These are phyloP conservation scores for Sarotherodon lohbergeri DNA, from an alignment of 2,113 vertebrate genomes.

Conservation along the genomic window DNA sequence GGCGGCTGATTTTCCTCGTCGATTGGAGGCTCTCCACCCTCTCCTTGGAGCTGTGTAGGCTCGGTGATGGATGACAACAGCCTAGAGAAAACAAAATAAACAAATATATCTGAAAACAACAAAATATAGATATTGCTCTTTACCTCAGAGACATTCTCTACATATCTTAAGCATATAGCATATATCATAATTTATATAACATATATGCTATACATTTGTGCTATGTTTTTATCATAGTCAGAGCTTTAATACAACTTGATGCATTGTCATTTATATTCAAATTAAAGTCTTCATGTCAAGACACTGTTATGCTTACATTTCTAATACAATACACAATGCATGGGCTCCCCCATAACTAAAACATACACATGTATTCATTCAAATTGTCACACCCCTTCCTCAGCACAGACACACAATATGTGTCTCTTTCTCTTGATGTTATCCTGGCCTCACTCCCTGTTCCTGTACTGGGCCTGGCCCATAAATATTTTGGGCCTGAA, in stretches of 20 bases:
- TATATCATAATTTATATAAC: neutral
- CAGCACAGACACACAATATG: constrained; percentile 16
- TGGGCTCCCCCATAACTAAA: neutral
- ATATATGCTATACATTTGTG: neutral
- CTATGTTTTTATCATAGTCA: neutral
- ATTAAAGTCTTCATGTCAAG: neutral
- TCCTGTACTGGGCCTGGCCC: constrained; percentile 39
- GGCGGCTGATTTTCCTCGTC: constrained; percentile 74
- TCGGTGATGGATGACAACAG: constrained; percentile 94
- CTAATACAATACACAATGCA: neutral
- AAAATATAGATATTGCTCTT: neutral
- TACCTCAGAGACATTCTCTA: neutral
- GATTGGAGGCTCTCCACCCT: constrained; percentile 74
- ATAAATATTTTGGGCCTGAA: constrained; percentile 66
- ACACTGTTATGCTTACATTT: neutral
- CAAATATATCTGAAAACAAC: neutral
- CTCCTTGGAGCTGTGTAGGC: constrained; percentile 77
- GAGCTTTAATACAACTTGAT: neutral
- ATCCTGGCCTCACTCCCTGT: constrained; percentile 50
- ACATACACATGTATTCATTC: neutral
- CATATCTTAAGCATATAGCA: neutral
- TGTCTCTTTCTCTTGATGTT: constrained; percentile 28
- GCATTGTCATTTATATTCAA: neutral
- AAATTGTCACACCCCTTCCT: constrained; percentile 20
- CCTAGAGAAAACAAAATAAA: constrained; percentile 54